These are phyloP conservation scores for Drymodes brunneopygia DNA, from an alignment of 2,113 vertebrate species.

Conservation along the genomic window DNA sequence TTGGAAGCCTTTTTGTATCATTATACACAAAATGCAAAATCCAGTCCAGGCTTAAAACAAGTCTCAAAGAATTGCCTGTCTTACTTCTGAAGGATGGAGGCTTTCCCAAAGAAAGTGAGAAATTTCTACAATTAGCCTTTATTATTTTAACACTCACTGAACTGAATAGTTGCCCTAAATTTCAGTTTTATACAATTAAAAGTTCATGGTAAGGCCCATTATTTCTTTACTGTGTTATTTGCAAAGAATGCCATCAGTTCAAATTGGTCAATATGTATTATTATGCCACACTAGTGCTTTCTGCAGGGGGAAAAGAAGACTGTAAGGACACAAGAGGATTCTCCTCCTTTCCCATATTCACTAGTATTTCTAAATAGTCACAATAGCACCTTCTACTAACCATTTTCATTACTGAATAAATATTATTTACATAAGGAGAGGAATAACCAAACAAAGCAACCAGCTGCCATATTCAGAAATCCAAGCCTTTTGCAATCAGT, in stretches of 20 bases:
- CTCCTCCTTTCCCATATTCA: not conserved
- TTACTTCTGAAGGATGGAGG: not conserved
- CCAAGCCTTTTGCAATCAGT: not conserved
- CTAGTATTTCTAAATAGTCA: not conserved
- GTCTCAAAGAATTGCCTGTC: not conserved
- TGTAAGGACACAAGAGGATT: not conserved
- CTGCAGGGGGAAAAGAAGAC: not conserved
- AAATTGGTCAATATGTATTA: not conserved
- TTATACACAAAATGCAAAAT: not conserved
- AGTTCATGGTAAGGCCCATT: not conserved
- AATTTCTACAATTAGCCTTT: not conserved
- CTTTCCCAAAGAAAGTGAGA: not conserved
- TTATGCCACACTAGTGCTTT: not conserved
- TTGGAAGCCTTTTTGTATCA: conserved; percentile 19
- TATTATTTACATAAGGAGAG: not conserved
- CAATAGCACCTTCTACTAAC: not conserved
- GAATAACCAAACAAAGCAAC: not conserved
- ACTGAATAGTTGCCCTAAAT: not conserved
- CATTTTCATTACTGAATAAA: not conserved
- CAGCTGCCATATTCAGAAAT: not conserved
- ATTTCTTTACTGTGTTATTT: not conserved
- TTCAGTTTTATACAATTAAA: not conserved
- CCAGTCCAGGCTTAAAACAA: not conserved
- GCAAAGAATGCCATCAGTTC: not conserved
- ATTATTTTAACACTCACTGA: not conserved